Percentiles rank a stretch among this genome's conserved stretches.
These are phyloP conservation scores for Aldabrachelys gigantea DNA, from an alignment of 2,113 vertebrate genomes.

Conservation along the genomic window DNA sequence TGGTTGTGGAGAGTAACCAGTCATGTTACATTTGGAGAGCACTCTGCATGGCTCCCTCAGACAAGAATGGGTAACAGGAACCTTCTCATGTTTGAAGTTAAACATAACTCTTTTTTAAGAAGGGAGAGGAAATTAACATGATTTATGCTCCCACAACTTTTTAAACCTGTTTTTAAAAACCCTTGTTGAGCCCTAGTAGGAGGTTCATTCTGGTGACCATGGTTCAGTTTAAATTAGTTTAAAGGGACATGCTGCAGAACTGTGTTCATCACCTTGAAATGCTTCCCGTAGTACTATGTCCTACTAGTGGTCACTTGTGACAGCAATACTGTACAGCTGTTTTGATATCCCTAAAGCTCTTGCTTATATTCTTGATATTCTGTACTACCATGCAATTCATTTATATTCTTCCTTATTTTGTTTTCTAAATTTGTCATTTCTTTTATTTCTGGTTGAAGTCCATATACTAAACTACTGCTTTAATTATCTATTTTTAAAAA, in stretches of 20 bases:
- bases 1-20: conserved; percentile 94
- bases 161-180: rapidly evolving
- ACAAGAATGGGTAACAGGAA: conserved; percentile 71
- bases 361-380: neutral
- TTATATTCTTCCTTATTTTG: neutral
- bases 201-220: neutral
- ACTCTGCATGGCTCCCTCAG: conserved; percentile 86
- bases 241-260: neutral
- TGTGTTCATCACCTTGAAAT: neutral
- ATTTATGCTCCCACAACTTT: neutral
- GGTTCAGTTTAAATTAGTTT: neutral
- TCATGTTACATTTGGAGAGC: conserved; percentile 92
- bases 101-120: neutral
- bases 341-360: neutral
- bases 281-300: neutral
- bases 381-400: neutral
- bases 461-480: neutral
- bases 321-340: neutral
- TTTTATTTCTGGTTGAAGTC: neutral
- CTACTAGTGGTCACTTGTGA: neutral
- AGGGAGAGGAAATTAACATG: too few relatives aligned
- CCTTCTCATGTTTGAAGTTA: neutral
- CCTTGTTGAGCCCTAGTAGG: neutral
- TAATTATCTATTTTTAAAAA: neutral
- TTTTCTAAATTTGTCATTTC: neutral